phyloP scores from a whole-genome alignment of 1,140 invertebrate genomes.

The Drosophila baimaii region DNA sequence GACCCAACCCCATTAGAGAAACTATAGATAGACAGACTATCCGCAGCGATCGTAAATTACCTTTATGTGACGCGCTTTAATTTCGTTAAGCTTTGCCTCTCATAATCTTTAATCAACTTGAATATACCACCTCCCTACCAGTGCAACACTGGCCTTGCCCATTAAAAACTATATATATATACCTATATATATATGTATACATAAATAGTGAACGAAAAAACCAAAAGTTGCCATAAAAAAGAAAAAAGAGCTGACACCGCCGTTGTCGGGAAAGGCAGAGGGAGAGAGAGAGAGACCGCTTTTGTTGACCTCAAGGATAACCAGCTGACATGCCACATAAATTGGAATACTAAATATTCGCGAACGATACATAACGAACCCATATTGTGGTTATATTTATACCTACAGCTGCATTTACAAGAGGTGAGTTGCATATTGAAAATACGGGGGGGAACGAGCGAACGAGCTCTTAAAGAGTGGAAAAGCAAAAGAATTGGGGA shows the following conservation, averaged over 20 bases:
- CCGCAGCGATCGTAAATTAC: slow-evolving; percentile 44
- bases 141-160: slow-evolving; percentile 73
- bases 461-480: slow-evolving; percentile 19
- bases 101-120: slow-evolving; percentile 35
- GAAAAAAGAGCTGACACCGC: slow-evolving; percentile 46
- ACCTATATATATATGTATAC: slow-evolving; percentile 16
- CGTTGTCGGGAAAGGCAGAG: slow-evolving; percentile 51
- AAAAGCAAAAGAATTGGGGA: neutral
- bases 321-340: slow-evolving; percentile 81
- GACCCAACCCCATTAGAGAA: slow-evolving; percentile 48
- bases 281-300: slow-evolving; percentile 30
- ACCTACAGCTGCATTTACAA: slow-evolving; percentile 48
- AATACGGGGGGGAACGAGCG: no score
- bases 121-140: slow-evolving; percentile 53
- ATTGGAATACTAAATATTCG: slow-evolving; percentile 74
- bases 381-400: slow-evolving; percentile 40
- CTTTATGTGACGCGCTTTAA: slow-evolving; percentile 52
- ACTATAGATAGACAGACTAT: slow-evolving; percentile 51
- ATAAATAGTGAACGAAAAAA: slow-evolving; percentile 43
- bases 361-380: slow-evolving; percentile 42
- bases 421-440: slow-evolving; percentile 64
- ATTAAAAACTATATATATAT: slow-evolving; percentile 50
- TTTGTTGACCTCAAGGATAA: slow-evolving; percentile 75
- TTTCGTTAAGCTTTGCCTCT: slow-evolving; percentile 8
- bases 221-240: slow-evolving; percentile 74